Evolutionary conservation across 1,140 invertebrate genomes (phyloP), one percentile per base, ranked within the genome.

Genomic region (Venturia canescens): DNA sequence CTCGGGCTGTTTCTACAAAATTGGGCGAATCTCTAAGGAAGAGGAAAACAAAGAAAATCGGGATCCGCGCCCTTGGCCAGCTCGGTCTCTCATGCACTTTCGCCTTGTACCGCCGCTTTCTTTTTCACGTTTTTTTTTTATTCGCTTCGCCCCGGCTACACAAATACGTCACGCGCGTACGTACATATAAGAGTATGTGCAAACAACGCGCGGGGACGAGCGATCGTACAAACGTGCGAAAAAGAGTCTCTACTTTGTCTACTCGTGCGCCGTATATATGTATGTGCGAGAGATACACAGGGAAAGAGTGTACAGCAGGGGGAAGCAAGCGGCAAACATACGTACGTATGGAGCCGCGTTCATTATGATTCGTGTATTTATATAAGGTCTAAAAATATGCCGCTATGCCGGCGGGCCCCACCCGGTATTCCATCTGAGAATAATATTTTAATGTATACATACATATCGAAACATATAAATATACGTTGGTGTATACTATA

Each of bases 361-460:
- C 90, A 91, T 91, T 91, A 91, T 91, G 90, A 92, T 92, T 92
- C 90, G 91, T 91, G 89, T 92, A 92, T 92, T 92, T 92, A 92
- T 91, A 92, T 91, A 92, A 90, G 89, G 89, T 92, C 90, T 91
- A 92, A 92, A 92, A 91, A 92, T 92, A 92, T 91, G 90, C 89
- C 87, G 89, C 88, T 87, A 86, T 89, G 89, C 88, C 87, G 88
- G 85, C 89, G 88, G 87, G 88, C 90, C 89, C 89, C 91, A 88
- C 90, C 90, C 91, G 91, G 90, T 91, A 91, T 92, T 91, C 91
- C 90, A 92, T 92, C 90, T 91, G 90, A 91, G 90, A 91, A 92
- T 92, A 92, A 92, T 92, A 92, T 91, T 91, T 91, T 91, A 91
- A 92, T 92, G 91, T 90, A 90, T 89, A 85, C 88, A 89, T 57